Conservation (phyloP, 2,797 vertebrate genomes). For the Syndactyla subalaris region DNA sequence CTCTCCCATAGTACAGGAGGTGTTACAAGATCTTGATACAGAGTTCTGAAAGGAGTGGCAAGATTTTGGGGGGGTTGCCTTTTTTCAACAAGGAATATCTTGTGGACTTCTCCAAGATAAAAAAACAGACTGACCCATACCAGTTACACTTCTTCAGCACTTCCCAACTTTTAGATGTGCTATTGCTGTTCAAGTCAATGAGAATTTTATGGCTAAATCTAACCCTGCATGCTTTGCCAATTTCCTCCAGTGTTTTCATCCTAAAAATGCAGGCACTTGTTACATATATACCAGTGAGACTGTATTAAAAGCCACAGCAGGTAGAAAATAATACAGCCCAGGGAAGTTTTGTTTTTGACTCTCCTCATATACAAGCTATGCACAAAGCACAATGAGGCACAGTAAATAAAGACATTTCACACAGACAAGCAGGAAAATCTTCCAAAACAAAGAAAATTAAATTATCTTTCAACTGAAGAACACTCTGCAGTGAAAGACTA, state of each 20-base stretch:
- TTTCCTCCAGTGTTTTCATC: neutral
- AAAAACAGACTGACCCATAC: neutral
- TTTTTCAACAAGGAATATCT: neutral
- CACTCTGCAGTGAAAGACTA: constrained; percentile 42
- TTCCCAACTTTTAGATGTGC: neutral
- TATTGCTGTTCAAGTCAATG: neutral
- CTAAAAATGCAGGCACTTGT: neutral
- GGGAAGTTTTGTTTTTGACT: neutral
- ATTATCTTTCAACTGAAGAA: constrained; percentile 48
- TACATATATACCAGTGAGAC: neutral
- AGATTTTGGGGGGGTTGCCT: accelerated
- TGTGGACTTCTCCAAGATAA: neutral
- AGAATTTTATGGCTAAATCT: neutral
- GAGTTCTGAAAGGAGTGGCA: neutral
- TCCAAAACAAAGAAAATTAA: constrained; percentile 57
- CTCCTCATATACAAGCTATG: neutral
- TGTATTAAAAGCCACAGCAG: constrained; percentile 55
- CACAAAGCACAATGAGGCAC: neutral
- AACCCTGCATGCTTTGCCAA: neutral
- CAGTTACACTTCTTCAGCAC: neutral
- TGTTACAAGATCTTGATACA: neutral
- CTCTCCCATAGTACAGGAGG: neutral
- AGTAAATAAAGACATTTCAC: constrained; percentile 60
- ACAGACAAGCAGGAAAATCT: neutral
- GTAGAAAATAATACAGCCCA: constrained; percentile 25